Conservation (phyloP, 2,888 invertebrate genomes). For the Sacculina carcini region DNA sequence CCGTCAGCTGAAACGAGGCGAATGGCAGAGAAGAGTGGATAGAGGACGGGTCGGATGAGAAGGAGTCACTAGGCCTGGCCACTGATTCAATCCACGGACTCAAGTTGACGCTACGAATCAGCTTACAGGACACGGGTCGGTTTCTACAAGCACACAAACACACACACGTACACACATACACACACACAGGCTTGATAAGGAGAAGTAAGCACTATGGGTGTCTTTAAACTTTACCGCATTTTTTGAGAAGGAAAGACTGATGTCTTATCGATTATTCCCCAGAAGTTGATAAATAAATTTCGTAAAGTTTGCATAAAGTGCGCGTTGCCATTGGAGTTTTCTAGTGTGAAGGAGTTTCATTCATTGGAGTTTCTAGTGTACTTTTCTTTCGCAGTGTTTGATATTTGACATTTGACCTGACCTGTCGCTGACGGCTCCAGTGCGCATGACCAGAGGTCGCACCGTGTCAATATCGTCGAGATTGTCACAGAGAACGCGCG, state of each 20-base stretch:
- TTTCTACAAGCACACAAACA: background rate
- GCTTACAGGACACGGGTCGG: background rate
- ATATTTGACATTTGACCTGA: too few relatives aligned
- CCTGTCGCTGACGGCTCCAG: background rate
- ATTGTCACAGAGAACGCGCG: slow-evolving; percentile 42
- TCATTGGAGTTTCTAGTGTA: too few relatives aligned
- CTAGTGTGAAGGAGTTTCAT: too few relatives aligned
- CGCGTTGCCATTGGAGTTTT: too few relatives aligned
- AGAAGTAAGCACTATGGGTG: background rate
- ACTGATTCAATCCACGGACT: background rate
- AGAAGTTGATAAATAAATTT: too few relatives aligned
- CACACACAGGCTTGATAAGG: background rate
- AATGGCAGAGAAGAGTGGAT: background rate
- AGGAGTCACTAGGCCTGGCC: background rate
- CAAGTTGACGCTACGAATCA: background rate
- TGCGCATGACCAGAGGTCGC: slow-evolving; percentile 26
- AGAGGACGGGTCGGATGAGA: background rate
- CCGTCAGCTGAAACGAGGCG: background rate
- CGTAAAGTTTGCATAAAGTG: too few relatives aligned
- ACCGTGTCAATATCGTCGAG: slow-evolving; percentile 35
- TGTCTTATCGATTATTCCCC: too few relatives aligned
- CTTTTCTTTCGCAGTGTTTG: too few relatives aligned
- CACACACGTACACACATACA: background rate
- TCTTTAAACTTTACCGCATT: too few relatives aligned
- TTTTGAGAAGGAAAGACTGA: too few relatives aligned